phyloP scores from a whole-genome alignment of 2,113 vertebrate species.

The Paedocypris sp. region DNA sequence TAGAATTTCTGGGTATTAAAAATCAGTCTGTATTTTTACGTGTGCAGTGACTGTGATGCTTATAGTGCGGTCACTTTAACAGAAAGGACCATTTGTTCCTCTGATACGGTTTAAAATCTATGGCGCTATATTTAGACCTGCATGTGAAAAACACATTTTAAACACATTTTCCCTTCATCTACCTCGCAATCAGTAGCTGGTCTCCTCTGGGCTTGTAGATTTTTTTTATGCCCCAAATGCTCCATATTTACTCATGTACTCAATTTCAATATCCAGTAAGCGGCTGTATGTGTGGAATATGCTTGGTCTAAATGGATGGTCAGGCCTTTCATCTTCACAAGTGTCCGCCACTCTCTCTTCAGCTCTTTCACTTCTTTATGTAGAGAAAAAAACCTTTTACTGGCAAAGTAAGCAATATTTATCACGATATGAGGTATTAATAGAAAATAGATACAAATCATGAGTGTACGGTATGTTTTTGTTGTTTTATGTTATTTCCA shows the following conservation, averaged over 20 bases:
- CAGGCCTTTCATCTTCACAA: conserved; percentile 6
- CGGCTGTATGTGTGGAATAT: neutral
- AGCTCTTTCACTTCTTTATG: conserved; percentile 9
- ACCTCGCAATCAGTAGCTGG: neutral
- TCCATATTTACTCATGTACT: conserved; percentile 6
- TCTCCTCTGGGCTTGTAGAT: conserved; percentile 1
- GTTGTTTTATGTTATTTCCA: too few species aligned
- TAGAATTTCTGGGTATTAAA: too few species aligned
- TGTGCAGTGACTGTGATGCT: too few species aligned
- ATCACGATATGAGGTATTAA: too few species aligned
- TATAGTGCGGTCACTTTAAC: too few species aligned
- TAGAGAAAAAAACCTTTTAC: neutral
- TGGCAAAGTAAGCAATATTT: too few species aligned
- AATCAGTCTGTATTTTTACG: too few species aligned
- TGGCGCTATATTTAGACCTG: too few species aligned
- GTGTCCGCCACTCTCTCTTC: conserved; percentile 2
- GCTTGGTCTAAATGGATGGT: conserved; percentile 20
- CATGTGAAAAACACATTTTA: neutral
- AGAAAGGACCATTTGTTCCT: too few species aligned
- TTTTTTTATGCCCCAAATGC: neutral
- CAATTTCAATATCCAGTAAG: neutral
- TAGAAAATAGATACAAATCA: too few species aligned
- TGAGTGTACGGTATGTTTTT: too few species aligned
- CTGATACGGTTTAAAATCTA: too few species aligned
- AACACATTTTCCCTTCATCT: neutral